These are phyloP conservation scores for Nematostella vectensis DNA, from an alignment of 92 coral and sea anemone species.

Conservation along the genomic window DNA sequence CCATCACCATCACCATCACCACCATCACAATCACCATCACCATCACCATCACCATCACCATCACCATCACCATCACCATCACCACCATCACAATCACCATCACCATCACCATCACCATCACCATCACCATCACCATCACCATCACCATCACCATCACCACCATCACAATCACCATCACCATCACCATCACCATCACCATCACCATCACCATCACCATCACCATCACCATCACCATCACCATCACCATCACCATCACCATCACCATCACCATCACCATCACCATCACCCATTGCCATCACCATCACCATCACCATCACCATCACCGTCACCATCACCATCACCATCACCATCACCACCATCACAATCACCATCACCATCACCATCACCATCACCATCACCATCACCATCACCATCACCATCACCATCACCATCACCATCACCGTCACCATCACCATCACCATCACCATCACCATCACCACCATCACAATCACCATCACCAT, in stretches of 20 bases:
- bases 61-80: too few relatives aligned
- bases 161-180: too few relatives aligned
- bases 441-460: conserved; percentile 4
- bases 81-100: too few relatives aligned
- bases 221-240: conserved; percentile 4
- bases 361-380: too few relatives aligned
- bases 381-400: conserved; percentile 4
- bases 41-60: conserved; percentile 4
- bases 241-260: conserved; percentile 4
- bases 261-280: conserved; percentile 4
- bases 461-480: too few relatives aligned
- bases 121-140: conserved; percentile 4
- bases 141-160: too few relatives aligned
- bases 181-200: conserved; percentile 4
- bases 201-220: conserved; percentile 4
- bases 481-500: too few relatives aligned
- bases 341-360: too few relatives aligned
- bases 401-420: conserved; percentile 4
- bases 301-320: conserved; percentile 4
- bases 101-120: conserved; percentile 4
- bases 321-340: conserved; percentile 4
- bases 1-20: too few relatives aligned
- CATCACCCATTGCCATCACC: too few relatives aligned
- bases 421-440: conserved; percentile 4
- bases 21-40: too few relatives aligned